Evolutionary conservation across 2,113 vertebrate genomes (phyloP).

Genomic region (Prunella himalayana): DNA sequence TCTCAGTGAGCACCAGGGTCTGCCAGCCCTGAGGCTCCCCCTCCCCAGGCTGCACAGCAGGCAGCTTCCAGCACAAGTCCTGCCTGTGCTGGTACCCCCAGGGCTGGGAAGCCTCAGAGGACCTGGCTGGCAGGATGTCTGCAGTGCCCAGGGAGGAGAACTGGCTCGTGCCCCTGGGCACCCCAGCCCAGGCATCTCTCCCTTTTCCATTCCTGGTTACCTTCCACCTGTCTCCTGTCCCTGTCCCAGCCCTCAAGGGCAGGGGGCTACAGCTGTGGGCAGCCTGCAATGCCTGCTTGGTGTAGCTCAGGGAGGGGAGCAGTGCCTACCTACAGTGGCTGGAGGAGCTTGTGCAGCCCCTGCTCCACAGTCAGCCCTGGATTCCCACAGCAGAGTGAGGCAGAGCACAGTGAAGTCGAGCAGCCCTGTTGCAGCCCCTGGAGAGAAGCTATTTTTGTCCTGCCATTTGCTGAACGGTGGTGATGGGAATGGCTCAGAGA

Average conservation of each 20-base stretch:
- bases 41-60: neutral
- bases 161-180: rapidly evolving
- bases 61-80: neutral
- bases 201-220: neutral
- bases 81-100: neutral
- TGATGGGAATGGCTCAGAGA: neutral
- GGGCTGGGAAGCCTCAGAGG: neutral
- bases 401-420: neutral
- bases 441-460: constrained; percentile 40
- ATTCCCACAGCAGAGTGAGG: neutral
- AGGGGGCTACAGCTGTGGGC: neutral
- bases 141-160: neutral
- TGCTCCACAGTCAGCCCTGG: neutral
- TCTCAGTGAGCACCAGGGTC: neutral
- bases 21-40: neutral
- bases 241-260: neutral
- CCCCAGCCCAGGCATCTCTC: neutral
- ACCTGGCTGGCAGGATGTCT: neutral
- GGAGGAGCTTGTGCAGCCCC: neutral
- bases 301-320: neutral
- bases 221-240: neutral
- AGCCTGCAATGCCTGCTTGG: neutral
- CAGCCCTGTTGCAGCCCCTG: neutral
- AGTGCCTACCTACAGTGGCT: neutral
- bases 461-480: neutral